A percentile compares a stretch with the other conserved stretches of the same genome.
Conservation (phyloP, 2,797 vertebrate species). For the Diplodus sargus region DNA sequence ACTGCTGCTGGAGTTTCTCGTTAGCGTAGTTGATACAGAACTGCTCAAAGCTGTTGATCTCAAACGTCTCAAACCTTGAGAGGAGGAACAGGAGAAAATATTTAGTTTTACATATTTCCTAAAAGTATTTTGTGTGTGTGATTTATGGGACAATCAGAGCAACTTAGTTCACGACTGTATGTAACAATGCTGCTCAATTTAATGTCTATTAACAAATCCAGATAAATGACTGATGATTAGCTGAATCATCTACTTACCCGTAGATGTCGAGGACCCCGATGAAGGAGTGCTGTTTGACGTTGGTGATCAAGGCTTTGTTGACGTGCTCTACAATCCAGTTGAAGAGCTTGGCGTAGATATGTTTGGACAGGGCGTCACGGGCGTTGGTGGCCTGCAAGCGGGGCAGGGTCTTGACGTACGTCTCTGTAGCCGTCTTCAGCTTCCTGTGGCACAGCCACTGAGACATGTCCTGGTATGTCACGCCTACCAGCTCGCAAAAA, state of each 20-base stretch:
- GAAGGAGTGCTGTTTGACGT: constrained; percentile 95
- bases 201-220: neutral
- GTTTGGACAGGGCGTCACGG: constrained; percentile 95
- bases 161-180: neutral
- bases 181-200: neutral
- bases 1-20: constrained; percentile 99
- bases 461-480: constrained; percentile 96
- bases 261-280: constrained; percentile 99
- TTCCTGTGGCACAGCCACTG: constrained; percentile 99
- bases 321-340: constrained; percentile 98
- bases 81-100: constrained; percentile 3
- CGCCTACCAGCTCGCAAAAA: constrained; percentile 96
- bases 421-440: constrained; percentile 94
- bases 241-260: constrained; percentile 81
- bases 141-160: neutral
- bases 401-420: constrained; percentile 95
- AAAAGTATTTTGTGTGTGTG: neutral
- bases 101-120: neutral
- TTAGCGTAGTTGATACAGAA: constrained; percentile 99
- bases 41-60: constrained; percentile 99
- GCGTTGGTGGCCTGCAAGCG: constrained; percentile 94
- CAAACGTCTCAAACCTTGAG: constrained; percentile 97
- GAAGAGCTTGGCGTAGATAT: constrained; percentile 98
- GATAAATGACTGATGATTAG: neutral
- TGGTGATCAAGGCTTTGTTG: constrained; percentile 93